These are phyloP conservation scores for Ormyrus labotus DNA, from an alignment of 2,888 invertebrate species.

Conservation along the genomic window DNA sequence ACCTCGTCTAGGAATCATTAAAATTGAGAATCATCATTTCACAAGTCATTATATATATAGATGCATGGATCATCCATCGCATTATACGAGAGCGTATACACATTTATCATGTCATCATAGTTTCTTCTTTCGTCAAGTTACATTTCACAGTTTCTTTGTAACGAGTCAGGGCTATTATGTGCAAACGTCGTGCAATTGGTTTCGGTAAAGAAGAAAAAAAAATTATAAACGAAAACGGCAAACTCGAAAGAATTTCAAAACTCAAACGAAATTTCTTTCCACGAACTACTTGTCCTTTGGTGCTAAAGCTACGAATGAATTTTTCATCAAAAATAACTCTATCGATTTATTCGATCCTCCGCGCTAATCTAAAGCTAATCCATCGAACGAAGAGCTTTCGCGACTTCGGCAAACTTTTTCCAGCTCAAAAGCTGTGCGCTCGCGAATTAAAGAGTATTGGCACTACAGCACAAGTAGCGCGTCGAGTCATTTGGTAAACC, in stretches of 20 bases:
- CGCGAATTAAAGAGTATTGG: neutral
- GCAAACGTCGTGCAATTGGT: neutral
- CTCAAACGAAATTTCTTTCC: too few relatives aligned
- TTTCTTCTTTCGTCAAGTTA: slow-evolving; percentile 62
- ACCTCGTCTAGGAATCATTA: slow-evolving; percentile 35
- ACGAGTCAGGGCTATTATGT: slow-evolving; percentile 70
- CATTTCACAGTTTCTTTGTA: slow-evolving; percentile 74
- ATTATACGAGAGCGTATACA: slow-evolving; percentile 35
- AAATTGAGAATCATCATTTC: slow-evolving; percentile 40
- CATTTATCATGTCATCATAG: slow-evolving; percentile 33
- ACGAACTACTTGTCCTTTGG: neutral
- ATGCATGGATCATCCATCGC: slow-evolving; percentile 54
- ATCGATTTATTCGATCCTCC: too few relatives aligned
- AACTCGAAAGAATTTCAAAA: too few relatives aligned
- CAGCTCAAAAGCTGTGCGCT: neutral
- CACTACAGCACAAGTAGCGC: slow-evolving; percentile 5
- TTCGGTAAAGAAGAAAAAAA: too few relatives aligned
- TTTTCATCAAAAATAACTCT: too few relatives aligned
- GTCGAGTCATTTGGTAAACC: slow-evolving; percentile 26
- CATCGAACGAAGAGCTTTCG: too few relatives aligned
- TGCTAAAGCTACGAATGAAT: too few relatives aligned
- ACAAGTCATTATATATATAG: slow-evolving; percentile 42
- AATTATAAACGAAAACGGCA: too few relatives aligned
- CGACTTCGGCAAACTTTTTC: too few relatives aligned
- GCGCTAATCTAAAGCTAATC: too few relatives aligned